Evolutionary conservation across 1,140 invertebrate genomes (phyloP).

Genomic region (Melipona quadrifasciata): DNA sequence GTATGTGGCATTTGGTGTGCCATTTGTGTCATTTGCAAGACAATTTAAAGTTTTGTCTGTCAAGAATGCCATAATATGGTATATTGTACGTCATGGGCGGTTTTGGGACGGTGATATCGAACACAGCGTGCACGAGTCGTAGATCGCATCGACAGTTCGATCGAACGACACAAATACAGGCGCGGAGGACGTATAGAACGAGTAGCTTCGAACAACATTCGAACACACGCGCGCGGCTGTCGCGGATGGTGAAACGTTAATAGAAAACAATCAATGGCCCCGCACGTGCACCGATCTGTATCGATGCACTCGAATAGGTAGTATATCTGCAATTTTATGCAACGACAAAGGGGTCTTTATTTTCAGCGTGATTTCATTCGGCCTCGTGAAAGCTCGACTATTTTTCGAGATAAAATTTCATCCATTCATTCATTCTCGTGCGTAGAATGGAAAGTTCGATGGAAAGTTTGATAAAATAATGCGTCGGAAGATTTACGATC

Average conservation of each 20-base stretch:
- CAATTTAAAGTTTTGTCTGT: too few relatives aligned
- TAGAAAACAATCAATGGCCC: conserved; percentile 12
- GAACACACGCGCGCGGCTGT: not conserved
- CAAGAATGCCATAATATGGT: not conserved
- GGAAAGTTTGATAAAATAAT: not conserved
- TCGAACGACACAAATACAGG: not conserved
- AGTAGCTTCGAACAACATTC: not conserved
- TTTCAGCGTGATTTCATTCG: not conserved
- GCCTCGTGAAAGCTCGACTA: not conserved
- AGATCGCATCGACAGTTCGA: not conserved
- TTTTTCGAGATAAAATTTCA: not conserved
- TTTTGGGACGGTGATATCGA: not conserved
- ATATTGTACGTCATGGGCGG: not conserved
- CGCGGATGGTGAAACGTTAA: not conserved
- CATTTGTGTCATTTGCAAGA: too few relatives aligned
- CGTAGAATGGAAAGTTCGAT: not conserved
- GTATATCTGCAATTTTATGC: not conserved
- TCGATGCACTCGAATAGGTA: not conserved
- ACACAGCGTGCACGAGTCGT: not conserved
- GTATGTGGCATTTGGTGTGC: too few relatives aligned
- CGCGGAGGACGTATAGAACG: conserved; percentile 9
- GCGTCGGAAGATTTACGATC: not conserved
- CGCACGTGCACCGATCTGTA: conserved; percentile 14
- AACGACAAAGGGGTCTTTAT: not conserved
- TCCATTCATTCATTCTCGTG: too few relatives aligned